Evolutionary conservation across 2,888 invertebrate species (phyloP).

Genomic region (Monopis laevigella): DNA sequence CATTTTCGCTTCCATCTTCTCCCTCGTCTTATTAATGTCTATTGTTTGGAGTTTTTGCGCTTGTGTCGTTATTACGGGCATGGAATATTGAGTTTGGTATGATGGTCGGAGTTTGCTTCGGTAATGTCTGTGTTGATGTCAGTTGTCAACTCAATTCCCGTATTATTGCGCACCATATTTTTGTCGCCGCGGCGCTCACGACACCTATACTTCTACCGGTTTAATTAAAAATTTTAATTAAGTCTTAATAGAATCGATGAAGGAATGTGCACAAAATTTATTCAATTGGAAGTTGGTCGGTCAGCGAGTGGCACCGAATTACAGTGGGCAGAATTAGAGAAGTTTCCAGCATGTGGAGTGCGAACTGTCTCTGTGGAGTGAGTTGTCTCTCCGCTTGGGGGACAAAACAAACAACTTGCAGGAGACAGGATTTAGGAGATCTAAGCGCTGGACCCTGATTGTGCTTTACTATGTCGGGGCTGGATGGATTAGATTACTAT

Average conservation of each 20-base stretch:
- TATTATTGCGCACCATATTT: no score
- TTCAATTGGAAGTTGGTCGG: constrained; percentile 18
- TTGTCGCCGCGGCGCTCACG: no score
- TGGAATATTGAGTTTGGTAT: constrained; percentile 28
- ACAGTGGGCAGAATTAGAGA: constrained; percentile 40
- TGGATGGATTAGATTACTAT: no score
- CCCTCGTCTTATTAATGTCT: constrained; percentile 58
- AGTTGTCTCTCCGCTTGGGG: constrained; percentile 3
- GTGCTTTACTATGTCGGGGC: no score
- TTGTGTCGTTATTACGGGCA: constrained; percentile 37
- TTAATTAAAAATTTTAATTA: no score
- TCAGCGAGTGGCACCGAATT: constrained; percentile 15
- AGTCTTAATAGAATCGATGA: no score
- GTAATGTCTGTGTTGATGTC: constrained; percentile 10
- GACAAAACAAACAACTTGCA: constrained; percentile 8
- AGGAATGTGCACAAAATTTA: constrained; percentile 5
- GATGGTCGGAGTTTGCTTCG: constrained; percentile 1
- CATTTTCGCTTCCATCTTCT: constrained; percentile 27
- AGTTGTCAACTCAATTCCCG: no score
- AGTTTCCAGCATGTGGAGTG: constrained; percentile 24
- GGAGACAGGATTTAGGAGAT: constrained; percentile 8
- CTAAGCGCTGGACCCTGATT: constrained; percentile 4
- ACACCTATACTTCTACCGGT: no score
- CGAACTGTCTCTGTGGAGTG: constrained; percentile 13
- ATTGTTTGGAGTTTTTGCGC: constrained; percentile 59